A percentile compares a stretch with the other conserved stretches of the same genome.
Conservation (phyloP, 2,113 vertebrate genomes). For the Pterocles orientalis region DNA sequence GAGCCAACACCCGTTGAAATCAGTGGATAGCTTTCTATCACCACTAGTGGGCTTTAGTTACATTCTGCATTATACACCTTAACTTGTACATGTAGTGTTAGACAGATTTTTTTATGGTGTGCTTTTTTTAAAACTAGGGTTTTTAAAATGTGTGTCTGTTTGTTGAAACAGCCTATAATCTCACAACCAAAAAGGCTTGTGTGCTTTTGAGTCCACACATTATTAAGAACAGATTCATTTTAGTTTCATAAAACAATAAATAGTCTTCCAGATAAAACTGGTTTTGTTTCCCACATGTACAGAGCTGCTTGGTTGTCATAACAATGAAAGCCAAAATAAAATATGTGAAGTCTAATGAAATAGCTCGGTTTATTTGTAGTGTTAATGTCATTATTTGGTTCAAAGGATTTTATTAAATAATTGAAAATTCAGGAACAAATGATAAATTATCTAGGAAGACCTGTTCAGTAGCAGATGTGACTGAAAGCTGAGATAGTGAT, state of each 20-base stretch:
- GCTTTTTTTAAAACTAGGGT: not conserved
- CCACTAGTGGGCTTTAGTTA: not conserved
- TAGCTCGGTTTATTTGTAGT: not conserved
- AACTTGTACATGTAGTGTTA: not conserved
- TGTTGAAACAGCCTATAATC: not conserved
- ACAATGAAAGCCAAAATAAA: slow-evolving; percentile 27
- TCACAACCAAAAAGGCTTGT: not conserved
- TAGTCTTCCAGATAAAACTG: slow-evolving; percentile 18
- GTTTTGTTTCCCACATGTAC: not conserved
- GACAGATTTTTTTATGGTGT: not conserved
- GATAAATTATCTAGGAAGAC: not conserved
- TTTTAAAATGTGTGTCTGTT: not conserved
- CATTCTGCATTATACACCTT: not conserved
- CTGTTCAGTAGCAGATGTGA: not conserved
- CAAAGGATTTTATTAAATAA: slow-evolving; percentile 16
- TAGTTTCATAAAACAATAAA: slow-evolving; percentile 44
- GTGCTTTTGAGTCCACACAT: not conserved
- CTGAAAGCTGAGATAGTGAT: not conserved
- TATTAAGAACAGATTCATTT: slow-evolving; percentile 14
- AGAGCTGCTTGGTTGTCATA: slow-evolving; percentile 16
- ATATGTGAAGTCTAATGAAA: slow-evolving; percentile 18
- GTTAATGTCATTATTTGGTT: not conserved
- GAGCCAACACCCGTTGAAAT: not conserved
- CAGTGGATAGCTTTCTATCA: not conserved
- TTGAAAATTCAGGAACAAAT: not conserved